A percentile compares a stretch with the other conserved stretches of the same genome.
Evolutionary conservation across 2,113 vertebrate genomes (phyloP).

Genomic region (Scytalopus superciliaris): DNA sequence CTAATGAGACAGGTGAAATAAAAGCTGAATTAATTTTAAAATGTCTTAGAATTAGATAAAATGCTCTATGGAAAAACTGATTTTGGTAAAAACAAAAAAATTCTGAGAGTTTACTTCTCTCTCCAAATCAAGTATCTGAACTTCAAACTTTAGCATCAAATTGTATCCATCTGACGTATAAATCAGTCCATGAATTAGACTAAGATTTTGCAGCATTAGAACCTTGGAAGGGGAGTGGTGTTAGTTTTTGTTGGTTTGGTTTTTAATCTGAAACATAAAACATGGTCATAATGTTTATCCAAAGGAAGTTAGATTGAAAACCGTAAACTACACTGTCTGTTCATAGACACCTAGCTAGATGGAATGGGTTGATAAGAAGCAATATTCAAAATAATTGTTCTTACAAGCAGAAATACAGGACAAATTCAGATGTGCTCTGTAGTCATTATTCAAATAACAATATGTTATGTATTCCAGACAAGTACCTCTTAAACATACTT

Average conservation of each 20-base stretch:
- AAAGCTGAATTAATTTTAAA: not conserved
- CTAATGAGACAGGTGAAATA: not conserved
- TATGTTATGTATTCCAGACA: not conserved
- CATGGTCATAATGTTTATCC: not conserved
- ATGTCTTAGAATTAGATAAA: not conserved
- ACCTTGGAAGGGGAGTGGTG: not conserved
- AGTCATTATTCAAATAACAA: conserved; percentile 3
- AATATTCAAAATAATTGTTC: not conserved
- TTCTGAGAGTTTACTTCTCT: not conserved
- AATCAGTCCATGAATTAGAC: not conserved
- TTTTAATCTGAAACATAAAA: not conserved
- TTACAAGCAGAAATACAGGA: not conserved
- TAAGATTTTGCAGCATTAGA: not conserved
- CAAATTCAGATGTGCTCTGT: not conserved
- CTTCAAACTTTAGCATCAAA: not conserved
- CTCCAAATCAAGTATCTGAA: not conserved
- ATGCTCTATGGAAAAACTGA: not conserved
- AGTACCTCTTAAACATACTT: not conserved
- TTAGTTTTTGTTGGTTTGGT: not conserved
- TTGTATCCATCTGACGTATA: not conserved
- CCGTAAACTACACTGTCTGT: not conserved
- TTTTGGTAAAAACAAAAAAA: not conserved
- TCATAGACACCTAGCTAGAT: not conserved
- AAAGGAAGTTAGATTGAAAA: not conserved
- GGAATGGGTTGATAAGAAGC: not conserved